A percentile compares a stretch with the other conserved stretches of the same genome.
These are phyloP conservation scores for Eupelmus urozonus DNA, from an alignment of 2,888 invertebrate species.

Conservation along the genomic window DNA sequence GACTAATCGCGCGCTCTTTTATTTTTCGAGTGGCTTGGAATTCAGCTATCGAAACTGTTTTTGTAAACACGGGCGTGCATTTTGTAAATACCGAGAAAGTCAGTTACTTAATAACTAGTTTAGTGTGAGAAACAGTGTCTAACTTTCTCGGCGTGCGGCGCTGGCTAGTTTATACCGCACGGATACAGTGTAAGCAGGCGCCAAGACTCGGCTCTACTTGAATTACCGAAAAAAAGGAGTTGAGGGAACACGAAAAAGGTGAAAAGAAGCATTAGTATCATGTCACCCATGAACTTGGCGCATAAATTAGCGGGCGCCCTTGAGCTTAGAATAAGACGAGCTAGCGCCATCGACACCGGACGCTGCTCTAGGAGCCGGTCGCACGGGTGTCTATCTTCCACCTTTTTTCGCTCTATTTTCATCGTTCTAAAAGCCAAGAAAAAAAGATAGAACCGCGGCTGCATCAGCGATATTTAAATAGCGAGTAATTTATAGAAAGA, in stretches of 20 bases:
- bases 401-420: too few species aligned
- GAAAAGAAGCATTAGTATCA: neutral
- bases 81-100: neutral
- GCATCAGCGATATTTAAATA: too few species aligned
- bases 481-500: too few species aligned
- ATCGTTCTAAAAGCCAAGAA: neutral
- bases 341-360: neutral
- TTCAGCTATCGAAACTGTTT: too few species aligned
- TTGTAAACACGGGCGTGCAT: neutral
- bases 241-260: neutral
- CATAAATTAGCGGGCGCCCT: slow-evolving; percentile 40
- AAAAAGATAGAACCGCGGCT: too few species aligned
- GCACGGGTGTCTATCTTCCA: slow-evolving; percentile 38
- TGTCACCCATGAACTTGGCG: neutral
- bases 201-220: too few species aligned
- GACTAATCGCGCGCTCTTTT: slow-evolving; percentile 2
- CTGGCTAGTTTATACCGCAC: too few species aligned
- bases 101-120: neutral
- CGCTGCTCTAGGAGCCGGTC: too few species aligned
- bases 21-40: neutral
- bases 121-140: too few species aligned
- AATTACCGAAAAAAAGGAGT: slow-evolving; percentile 1
- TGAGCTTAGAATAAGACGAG: slow-evolving; percentile 14
- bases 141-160: too few species aligned
- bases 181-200: too few species aligned